These are phyloP conservation scores for Phrynosoma blainvillii DNA, from an alignment of 2,113 vertebrate species.

Conservation along the genomic window DNA sequence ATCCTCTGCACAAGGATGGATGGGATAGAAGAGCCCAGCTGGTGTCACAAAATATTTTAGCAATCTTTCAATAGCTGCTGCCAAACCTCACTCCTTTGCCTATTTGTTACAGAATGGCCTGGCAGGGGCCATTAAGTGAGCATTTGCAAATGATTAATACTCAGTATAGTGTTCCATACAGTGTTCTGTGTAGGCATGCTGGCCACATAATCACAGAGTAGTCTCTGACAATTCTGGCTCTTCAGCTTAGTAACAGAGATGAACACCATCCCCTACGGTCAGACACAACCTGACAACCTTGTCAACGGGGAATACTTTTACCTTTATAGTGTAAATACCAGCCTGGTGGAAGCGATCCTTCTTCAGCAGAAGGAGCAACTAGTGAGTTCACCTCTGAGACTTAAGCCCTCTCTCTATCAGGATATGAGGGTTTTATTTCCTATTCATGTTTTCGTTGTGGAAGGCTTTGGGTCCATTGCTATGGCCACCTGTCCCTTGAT, in stretches of 20 bases:
- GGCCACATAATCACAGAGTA: too few relatives aligned
- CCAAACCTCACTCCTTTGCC: background rate
- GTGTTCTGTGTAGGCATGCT: too few relatives aligned
- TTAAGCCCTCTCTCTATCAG: background rate
- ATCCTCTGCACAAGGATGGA: background rate
- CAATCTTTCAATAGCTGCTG: background rate
- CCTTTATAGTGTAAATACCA: background rate
- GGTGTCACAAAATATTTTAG: background rate
- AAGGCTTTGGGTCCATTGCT: background rate
- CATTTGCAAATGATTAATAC: constrained; percentile 28
- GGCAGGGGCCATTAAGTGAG: background rate
- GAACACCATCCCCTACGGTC: too few relatives aligned
- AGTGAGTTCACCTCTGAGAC: background rate
- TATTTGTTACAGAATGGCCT: constrained; percentile 22
- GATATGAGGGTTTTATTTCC: background rate
- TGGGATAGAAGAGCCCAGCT: background rate
- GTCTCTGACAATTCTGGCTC: too few relatives aligned
- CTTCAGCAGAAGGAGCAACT: background rate
- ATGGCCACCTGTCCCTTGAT: background rate
- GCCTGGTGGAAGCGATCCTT: background rate
- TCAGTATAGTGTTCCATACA: background rate
- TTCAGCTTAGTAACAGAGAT: too few relatives aligned
- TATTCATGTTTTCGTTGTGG: background rate
- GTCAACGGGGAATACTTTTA: too few relatives aligned
- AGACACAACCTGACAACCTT: too few relatives aligned